Evolutionary conservation across 1,140 invertebrate species (phyloP).

Genomic region (Linepithema humile): DNA sequence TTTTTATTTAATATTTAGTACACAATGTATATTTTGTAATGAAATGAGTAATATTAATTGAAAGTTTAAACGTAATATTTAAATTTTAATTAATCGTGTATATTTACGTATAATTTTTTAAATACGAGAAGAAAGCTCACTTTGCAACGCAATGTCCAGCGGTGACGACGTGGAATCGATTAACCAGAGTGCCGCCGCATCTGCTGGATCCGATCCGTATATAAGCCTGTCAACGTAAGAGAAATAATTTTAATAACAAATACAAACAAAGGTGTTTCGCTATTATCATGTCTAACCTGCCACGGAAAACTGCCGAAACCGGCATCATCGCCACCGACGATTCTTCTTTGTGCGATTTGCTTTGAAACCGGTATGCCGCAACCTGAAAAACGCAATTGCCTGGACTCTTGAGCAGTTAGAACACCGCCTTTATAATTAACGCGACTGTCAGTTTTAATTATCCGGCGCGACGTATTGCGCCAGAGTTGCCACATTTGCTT

Average conservation of each 20-base stretch:
- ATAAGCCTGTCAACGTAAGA: slow-evolving; percentile 89
- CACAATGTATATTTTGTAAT: too few species aligned
- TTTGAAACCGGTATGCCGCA: slow-evolving; percentile 94
- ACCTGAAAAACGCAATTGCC: slow-evolving; percentile 85
- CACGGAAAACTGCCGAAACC: slow-evolving; percentile 97
- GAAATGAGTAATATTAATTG: too few species aligned
- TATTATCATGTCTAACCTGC: slow-evolving; percentile 87
- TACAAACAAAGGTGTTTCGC: not conserved
- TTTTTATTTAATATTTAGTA: not conserved
- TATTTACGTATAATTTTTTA: not conserved
- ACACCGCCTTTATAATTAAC: slow-evolving; percentile 8
- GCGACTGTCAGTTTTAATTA: slow-evolving; percentile 15
- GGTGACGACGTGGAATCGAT: slow-evolving; percentile 96
- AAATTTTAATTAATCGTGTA: not conserved
- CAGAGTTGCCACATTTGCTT: slow-evolving; percentile 23
- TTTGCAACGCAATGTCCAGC: slow-evolving; percentile 98
- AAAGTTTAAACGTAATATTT: too few species aligned
- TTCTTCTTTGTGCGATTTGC: slow-evolving; percentile 93
- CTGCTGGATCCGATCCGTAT: slow-evolving; percentile 95
- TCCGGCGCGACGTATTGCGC: not conserved
- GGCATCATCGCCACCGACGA: slow-evolving; percentile 96
- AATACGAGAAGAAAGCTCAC: slow-evolving; percentile 78
- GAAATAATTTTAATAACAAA: slow-evolving; percentile 27
- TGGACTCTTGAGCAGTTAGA: slow-evolving; percentile 29
- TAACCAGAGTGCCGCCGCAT: slow-evolving; percentile 97